Evolutionary conservation across 2,797 vertebrate species (phyloP).

Genomic region (Epinephelus awoara): DNA sequence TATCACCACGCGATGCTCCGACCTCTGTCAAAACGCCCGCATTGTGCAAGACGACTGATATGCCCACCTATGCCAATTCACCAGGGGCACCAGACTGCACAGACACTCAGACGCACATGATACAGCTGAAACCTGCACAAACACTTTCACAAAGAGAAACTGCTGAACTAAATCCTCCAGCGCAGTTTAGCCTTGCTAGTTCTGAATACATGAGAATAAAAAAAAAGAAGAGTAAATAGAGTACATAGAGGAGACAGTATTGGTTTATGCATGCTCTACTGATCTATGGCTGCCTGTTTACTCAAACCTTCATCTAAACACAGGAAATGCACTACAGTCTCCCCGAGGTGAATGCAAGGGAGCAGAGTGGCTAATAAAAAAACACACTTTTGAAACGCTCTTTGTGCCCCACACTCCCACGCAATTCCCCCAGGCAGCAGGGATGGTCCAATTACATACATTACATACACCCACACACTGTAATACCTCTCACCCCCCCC

Average conservation of each 20-base stretch:
- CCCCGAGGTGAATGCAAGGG: constrained; percentile 49
- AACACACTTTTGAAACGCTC: constrained; percentile 34
- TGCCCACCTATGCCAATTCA: constrained; percentile 36
- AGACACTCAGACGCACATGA: constrained; percentile 6
- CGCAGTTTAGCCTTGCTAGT: constrained; percentile 22
- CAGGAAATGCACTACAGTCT: constrained; percentile 16
- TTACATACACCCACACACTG: constrained; percentile 29
- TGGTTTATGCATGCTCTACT: constrained; percentile 46
- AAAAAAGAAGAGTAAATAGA: constrained; percentile 15
- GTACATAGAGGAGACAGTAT: constrained; percentile 28
- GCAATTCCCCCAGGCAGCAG: constrained; percentile 37
- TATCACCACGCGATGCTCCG: constrained; percentile 13
- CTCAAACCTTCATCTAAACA: constrained; percentile 47
- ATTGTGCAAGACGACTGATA: constrained; percentile 29
- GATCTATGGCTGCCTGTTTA: constrained; percentile 53
- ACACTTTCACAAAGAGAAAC: constrained; percentile 34
- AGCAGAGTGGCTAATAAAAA: constrained; percentile 36
- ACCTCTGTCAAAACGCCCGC: constrained; percentile 41
- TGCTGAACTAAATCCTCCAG: constrained; percentile 39
- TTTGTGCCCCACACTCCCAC: constrained; percentile 45
- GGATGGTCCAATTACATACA: constrained; percentile 51
- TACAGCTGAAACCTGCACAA: not conserved
- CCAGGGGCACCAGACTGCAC: not conserved
- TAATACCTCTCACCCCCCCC: not conserved
- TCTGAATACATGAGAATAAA: constrained; percentile 17